Base-by-base conservation (phyloP, 2,797 vertebrate species). In the Gallinago solitaria region DNA sequence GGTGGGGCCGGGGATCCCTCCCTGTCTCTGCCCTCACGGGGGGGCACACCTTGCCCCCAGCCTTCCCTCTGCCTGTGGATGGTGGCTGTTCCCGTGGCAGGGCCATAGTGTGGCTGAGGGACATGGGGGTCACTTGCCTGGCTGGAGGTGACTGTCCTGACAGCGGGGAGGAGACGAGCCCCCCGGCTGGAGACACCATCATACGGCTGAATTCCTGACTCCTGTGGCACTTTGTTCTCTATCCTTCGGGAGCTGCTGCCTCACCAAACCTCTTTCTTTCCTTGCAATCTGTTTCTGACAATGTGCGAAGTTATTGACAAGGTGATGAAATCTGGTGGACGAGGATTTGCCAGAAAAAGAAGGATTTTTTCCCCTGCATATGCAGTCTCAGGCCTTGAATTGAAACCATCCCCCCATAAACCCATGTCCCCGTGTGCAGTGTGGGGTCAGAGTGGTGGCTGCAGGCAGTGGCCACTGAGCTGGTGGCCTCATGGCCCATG, bases 271-370 rank as follows among this genome's bases (percentile, higher is more conserved):
- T 84, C 90, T 48, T 79, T 70, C 74, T 89, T 90, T n/a, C 69
- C n/a, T 48, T 50, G 75, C 94, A 93, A 76, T 90, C 93, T 96
- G 93, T 68, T 95, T 83, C 88, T 96, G 94, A 94, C 94, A 96
- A 89, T 0, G 84, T 95, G 96, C 1, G 53, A 96, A 95, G 86
- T 65, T 92, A 96, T 20, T 96, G 96, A 97, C 89, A 65, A 89
- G 86, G 94, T 90, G 91, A 84, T 71, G 85, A 95, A 96, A 82
- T 94, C 63, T 74, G 68, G 63, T 84, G 95, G 87, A 83, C 88
- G 24, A 16, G 33, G 47, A 30, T 76, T 90, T 96, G 95, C 70
- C 96, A 95, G 93, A 63, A 90, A 90, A 79, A 74, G 45, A 27
- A 43, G 37, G 23, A 8, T 74, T 89, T 91, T 85, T 83, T 37